Conservation (phyloP, 2,797 vertebrate species). For the Enteromius treurensis region DNA sequence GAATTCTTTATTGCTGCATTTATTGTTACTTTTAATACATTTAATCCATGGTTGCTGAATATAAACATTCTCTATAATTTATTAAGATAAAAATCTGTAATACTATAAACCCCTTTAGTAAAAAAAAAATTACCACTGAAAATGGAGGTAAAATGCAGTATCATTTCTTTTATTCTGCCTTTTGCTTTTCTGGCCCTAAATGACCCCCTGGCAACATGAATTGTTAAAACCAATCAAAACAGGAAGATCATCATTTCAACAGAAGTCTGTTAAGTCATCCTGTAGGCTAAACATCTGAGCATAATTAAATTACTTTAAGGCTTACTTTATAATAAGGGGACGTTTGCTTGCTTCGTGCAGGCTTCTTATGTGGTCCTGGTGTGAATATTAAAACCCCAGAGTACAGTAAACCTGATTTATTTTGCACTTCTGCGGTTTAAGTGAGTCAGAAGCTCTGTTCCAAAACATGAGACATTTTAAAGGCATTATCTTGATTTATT, state of each 20-base stretch:
- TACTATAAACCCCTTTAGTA: background rate
- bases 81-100: background rate
- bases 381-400: slow-evolving; percentile 61
- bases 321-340: slow-evolving; percentile 54
- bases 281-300: slow-evolving; percentile 60
- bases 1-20: background rate
- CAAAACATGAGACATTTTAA: slow-evolving; percentile 4
- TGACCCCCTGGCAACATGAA: slow-evolving; percentile 69
- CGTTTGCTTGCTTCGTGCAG: slow-evolving; percentile 56
- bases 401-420: slow-evolving; percentile 35
- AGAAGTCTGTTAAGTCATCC: slow-evolving; percentile 67
- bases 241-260: slow-evolving; percentile 57
- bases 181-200: slow-evolving; percentile 31
- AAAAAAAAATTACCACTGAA: background rate
- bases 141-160: background rate
- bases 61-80: background rate
- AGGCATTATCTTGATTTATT: background rate
- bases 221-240: slow-evolving; percentile 72
- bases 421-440: slow-evolving; percentile 13
- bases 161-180: background rate
- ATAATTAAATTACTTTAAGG: slow-evolving; percentile 68
- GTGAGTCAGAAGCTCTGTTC: slow-evolving; percentile 17
- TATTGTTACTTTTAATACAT: background rate
- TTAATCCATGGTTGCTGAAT: background rate
- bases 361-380: slow-evolving; percentile 59